Evolutionary conservation across 1,140 invertebrate species (phyloP).

Genomic region (Formica exsecta): DNA sequence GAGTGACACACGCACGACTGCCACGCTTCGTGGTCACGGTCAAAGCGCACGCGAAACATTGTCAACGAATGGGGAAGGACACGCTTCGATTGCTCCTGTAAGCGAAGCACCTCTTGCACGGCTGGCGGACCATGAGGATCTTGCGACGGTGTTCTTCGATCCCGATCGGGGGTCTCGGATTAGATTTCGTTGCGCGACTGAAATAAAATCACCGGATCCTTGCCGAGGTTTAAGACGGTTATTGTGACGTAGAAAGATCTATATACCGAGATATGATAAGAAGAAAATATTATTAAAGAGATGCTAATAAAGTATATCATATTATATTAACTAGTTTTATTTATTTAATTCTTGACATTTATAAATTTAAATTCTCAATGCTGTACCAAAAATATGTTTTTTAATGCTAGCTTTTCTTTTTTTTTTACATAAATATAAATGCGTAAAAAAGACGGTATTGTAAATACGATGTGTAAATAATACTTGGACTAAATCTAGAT

Average conservation of each 20-base stretch:
- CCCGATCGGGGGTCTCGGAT: conserved; percentile 65
- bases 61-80: conserved; percentile 71
- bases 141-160: conserved; percentile 67
- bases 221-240: background rate
- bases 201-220: conserved; percentile 18
- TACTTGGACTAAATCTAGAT: conserved; percentile 1
- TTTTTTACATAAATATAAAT: background rate
- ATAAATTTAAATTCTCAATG: background rate
- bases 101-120: conserved; percentile 73
- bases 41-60: conserved; percentile 78
- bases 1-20: conserved; percentile 85
- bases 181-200: conserved; percentile 52
- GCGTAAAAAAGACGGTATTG: conserved; percentile 1
- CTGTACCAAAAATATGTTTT: background rate
- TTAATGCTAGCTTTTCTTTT: background rate
- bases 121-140: conserved; percentile 58
- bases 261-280: background rate
- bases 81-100: conserved; percentile 83
- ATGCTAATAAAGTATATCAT: background rate
- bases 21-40: conserved; percentile 84
- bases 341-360: background rate
- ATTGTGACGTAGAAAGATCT: background rate
- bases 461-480: background rate
- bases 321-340: background rate
- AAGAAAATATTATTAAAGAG: background rate